A percentile compares a stretch with the other conserved stretches of the same genome.
Evolutionary conservation across 2,888 invertebrate genomes (phyloP).

Genomic region (Idaea dimidiata): DNA sequence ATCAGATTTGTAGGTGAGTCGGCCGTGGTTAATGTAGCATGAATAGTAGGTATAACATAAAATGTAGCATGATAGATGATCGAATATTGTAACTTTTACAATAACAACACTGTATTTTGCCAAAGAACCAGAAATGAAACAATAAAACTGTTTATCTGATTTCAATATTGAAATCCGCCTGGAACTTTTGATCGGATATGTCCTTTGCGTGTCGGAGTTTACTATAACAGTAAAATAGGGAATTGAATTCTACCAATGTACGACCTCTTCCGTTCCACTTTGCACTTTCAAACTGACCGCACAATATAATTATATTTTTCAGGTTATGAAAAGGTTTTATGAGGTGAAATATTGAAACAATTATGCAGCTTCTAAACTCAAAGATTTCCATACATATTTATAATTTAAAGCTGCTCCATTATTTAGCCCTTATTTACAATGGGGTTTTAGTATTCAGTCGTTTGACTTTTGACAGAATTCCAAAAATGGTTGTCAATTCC

Average conservation of each 20-base stretch:
- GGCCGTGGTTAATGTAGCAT: constrained; percentile 22
- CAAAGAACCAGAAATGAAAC: constrained; percentile 27
- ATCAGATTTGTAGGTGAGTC: constrained; percentile 20
- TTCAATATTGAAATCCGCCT: constrained; percentile 39
- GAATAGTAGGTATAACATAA: constrained; percentile 25
- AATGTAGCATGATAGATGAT: constrained; percentile 35
- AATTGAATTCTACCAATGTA: constrained; percentile 2
- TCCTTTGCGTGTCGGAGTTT: constrained; percentile 12
- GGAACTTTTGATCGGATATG: constrained; percentile 31
- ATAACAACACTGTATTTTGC: constrained; percentile 36
- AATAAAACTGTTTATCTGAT: constrained; percentile 41
- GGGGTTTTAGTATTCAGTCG: too few species aligned
- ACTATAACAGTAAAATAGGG: constrained; percentile 10
- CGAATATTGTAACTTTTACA: constrained; percentile 34
- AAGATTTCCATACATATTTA: not conserved
- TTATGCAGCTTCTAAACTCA: not conserved
- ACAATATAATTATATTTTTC: not conserved
- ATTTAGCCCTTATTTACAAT: too few species aligned
- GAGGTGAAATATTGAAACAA: not conserved
- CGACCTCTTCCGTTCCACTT: not conserved
- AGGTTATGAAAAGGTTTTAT: not conserved
- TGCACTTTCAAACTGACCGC: not conserved
- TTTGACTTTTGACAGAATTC: too few species aligned
- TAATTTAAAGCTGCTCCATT: too few species aligned
- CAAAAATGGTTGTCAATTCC: too few species aligned